These are phyloP conservation scores for Hyposoter dolosus DNA, from an alignment of 2,888 invertebrate genomes.

Conservation along the genomic window DNA sequence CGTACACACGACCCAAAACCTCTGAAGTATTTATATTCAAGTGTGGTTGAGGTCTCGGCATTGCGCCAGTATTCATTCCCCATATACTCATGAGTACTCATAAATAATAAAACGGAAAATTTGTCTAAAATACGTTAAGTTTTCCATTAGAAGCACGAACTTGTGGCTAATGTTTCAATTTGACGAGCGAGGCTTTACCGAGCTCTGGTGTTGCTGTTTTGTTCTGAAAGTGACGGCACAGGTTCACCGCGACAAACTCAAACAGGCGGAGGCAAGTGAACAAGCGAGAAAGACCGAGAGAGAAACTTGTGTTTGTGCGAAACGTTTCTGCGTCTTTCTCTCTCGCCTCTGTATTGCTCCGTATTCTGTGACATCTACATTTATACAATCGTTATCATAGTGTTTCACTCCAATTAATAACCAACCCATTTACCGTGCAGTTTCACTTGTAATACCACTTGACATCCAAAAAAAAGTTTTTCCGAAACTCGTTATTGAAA, in stretches of 20 bases:
- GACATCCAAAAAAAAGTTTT: background rate
- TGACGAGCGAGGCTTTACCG: conserved; percentile 7
- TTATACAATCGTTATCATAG: background rate
- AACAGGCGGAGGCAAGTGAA: background rate
- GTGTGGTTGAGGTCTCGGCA: conserved; percentile 27
- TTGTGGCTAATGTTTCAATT: conserved; percentile 34
- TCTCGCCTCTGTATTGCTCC: background rate
- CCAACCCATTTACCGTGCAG: background rate
- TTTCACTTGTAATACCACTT: background rate
- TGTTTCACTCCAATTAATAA: background rate
- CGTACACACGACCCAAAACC: conserved; percentile 27
- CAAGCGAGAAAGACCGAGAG: background rate
- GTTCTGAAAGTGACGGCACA: conserved; percentile 43
- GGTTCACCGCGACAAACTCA: conserved; percentile 23
- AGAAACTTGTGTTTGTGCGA: background rate
- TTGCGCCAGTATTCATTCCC: conserved; percentile 46
- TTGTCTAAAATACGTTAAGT: background rate
- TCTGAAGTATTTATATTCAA: conserved; percentile 51
- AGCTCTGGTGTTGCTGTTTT: conserved; percentile 26
- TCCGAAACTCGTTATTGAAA: too few relatives aligned
- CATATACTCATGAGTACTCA: conserved; percentile 20
- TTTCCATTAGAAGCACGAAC: background rate
- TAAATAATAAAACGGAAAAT: conserved; percentile 56
- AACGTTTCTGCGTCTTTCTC: background rate
- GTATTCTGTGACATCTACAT: background rate